Evolutionary conservation across 2,113 vertebrate species (phyloP).

Genomic region (Dolichotis patagonum): DNA sequence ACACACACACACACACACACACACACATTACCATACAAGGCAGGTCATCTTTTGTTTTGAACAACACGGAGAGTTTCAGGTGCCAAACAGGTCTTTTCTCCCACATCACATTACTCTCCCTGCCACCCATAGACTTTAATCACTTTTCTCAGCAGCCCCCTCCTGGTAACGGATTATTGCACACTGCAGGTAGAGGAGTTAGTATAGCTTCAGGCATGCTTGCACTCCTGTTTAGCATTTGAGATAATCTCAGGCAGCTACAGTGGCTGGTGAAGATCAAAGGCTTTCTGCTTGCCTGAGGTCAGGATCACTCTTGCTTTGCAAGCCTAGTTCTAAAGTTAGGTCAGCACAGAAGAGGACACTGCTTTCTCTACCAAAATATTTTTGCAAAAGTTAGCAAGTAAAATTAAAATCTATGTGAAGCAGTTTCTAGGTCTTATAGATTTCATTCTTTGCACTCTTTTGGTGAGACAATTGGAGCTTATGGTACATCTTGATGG

Average conservation of each 20-base stretch:
- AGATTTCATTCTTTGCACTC: not conserved
- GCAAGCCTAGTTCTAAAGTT: constrained; percentile 36
- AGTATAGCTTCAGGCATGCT: constrained; percentile 46
- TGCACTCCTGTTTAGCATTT: constrained; percentile 24
- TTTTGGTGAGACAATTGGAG: constrained; percentile 8
- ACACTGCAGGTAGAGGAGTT: constrained; percentile 43
- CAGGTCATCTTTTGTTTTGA: not conserved
- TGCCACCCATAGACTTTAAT: constrained; percentile 2
- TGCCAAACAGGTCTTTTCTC: not conserved
- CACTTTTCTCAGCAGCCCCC: constrained; percentile 42
- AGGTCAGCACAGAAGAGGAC: not conserved
- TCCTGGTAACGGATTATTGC: constrained; percentile 46
- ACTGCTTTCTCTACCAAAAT: not conserved
- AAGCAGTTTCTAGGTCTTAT: not conserved
- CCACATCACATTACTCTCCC: not conserved
- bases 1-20: too few species aligned
- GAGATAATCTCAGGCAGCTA: constrained; percentile 75
- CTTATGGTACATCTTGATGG: not conserved
- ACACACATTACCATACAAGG: not conserved
- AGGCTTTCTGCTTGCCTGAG: constrained; percentile 51
- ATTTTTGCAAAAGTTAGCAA: not conserved
- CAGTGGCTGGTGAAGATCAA: constrained; percentile 76
- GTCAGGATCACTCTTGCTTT: constrained; percentile 61
- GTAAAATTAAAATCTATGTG: constrained; percentile 14
- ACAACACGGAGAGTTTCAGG: not conserved